phyloP scores from a whole-genome alignment of 2,113 vertebrate species.

The Spheniscus mendiculus region DNA sequence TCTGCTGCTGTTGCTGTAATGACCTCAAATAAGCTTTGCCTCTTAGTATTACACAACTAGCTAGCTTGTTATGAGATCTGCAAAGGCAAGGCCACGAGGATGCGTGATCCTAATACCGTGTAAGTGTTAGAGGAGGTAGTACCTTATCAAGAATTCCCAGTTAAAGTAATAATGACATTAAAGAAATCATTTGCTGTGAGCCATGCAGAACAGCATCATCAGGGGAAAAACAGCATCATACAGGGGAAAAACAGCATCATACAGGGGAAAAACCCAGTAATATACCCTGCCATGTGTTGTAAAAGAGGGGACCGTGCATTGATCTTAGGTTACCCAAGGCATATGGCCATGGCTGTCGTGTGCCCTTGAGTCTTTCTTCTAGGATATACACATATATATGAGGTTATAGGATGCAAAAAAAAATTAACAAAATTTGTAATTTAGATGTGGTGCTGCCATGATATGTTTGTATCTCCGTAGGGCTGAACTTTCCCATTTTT shows the following conservation, averaged over 20 bases:
- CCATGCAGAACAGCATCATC: background rate
- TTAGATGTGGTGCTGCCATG: background rate
- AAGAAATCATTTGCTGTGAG: background rate
- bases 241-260: accelerated
- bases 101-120: background rate
- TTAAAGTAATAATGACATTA: background rate
- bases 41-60: background rate
- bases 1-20: background rate
- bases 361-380: background rate
- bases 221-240: background rate
- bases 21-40: background rate
- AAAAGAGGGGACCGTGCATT: background rate
- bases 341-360: background rate
- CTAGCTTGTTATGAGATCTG: background rate
- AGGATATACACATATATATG: background rate
- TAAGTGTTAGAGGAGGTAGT: background rate
- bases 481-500: background rate
- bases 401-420: background rate
- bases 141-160: background rate
- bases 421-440: background rate
- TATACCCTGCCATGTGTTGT: background rate
- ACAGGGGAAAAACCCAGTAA: accelerated
- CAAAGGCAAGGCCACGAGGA: background rate
- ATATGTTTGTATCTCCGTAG: background rate
- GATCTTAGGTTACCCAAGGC: background rate